Percentiles rank a stretch among this genome's conserved stretches.
Conservation (phyloP, 2,888 invertebrate species). For the Morinoia aosen region DNA sequence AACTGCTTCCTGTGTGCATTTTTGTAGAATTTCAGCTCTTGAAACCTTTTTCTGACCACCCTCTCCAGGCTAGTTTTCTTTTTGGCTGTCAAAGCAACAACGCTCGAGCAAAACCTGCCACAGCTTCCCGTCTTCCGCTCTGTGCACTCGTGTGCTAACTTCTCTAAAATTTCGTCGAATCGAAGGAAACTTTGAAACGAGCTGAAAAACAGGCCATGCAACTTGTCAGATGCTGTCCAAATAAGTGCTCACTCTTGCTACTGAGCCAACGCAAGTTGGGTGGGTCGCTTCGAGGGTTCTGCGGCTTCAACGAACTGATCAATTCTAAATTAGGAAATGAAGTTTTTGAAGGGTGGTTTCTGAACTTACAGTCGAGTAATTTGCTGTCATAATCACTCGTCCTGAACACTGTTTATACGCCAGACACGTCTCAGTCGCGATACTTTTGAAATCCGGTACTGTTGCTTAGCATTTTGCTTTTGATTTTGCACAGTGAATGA, state of each 20-base stretch:
- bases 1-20: not conserved
- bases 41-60: not conserved
- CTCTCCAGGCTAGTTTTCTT: not conserved
- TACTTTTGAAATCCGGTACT: not conserved
- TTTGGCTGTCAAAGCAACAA: constrained; percentile 48
- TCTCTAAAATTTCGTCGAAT: constrained; percentile 46
- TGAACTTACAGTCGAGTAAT: not conserved
- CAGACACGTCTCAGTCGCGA: not conserved
- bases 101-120: constrained; percentile 41
- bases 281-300: not conserved
- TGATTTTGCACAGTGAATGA: too few species aligned
- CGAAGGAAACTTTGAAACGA: constrained; percentile 47
- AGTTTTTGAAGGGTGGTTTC: not conserved
- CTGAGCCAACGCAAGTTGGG: constrained; percentile 24
- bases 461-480: not conserved
- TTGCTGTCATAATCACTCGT: not conserved
- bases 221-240: constrained; percentile 48
- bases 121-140: constrained; percentile 36
- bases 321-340: not conserved
- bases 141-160: constrained; percentile 51
- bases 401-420: not conserved
- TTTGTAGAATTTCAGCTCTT: not conserved
- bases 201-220: constrained; percentile 48
- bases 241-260: constrained; percentile 41
- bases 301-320: not conserved